phyloP scores from a whole-genome alignment of 1,140 invertebrate genomes.

The Drosophila sucinea region DNA sequence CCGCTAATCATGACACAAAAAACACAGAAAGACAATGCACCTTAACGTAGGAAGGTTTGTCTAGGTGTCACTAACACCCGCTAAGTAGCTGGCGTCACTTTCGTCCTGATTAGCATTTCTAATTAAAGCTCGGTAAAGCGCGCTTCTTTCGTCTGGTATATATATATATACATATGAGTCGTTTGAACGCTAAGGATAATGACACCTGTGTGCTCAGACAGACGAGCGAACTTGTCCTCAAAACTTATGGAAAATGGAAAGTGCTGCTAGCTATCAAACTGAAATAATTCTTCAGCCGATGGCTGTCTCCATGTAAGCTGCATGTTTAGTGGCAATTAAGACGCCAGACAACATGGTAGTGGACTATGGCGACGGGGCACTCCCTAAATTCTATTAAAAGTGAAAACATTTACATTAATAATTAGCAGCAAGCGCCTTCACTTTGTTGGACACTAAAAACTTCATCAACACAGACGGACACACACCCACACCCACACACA shows the following conservation, averaged over 20 bases:
- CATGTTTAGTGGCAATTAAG: constrained; percentile 66
- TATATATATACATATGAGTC: constrained; percentile 47
- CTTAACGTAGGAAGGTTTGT: background rate
- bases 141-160: constrained; percentile 44
- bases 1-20: constrained; percentile 60
- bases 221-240: constrained; percentile 6
- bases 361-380: constrained; percentile 17
- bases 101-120: constrained; percentile 71
- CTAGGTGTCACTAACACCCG: constrained; percentile 69
- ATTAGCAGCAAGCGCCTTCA: constrained; percentile 60
- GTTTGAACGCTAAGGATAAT: constrained; percentile 52
- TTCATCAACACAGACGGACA: constrained; percentile 31
- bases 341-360: constrained; percentile 20
- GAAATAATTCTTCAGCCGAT: constrained; percentile 28
- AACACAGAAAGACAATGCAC: constrained; percentile 41
- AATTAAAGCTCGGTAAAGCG: constrained; percentile 55
- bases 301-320: constrained; percentile 51
- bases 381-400: constrained; percentile 54
- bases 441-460: constrained; percentile 55
- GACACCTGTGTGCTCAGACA: constrained; percentile 48
- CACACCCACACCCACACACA: background rate
- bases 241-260: constrained; percentile 41
- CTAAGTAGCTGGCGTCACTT: constrained; percentile 64
- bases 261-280: constrained; percentile 15
- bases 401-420: constrained; percentile 82